phyloP scores from a whole-genome alignment of 2,797 vertebrate genomes.

The Danio kyathit region DNA sequence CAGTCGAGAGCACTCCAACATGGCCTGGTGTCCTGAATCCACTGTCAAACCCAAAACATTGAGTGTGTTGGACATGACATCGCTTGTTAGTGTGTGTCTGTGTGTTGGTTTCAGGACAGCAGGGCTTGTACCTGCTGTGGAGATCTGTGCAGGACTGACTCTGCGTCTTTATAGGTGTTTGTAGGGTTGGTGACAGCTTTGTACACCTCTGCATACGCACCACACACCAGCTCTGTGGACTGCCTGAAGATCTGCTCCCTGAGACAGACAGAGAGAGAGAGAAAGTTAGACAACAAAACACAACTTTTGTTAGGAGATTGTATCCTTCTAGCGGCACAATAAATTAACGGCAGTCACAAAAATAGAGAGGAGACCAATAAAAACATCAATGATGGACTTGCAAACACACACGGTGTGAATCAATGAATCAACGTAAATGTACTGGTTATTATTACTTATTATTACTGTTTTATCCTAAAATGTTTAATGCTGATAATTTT shows the following conservation, averaged over 20 bases:
- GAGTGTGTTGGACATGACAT: conserved; percentile 3
- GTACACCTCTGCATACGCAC: conserved; percentile 91
- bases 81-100: not conserved
- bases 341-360: too few relatives aligned
- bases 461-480: too few relatives aligned
- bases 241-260: conserved; percentile 96
- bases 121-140: conserved; percentile 93
- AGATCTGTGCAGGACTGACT: conserved; percentile 88
- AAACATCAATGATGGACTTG: too few relatives aligned
- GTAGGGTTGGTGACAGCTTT: conserved; percentile 85
- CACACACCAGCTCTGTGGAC: conserved; percentile 93
- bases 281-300: too few relatives aligned
- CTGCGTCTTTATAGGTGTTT: conserved; percentile 88
- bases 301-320: too few relatives aligned
- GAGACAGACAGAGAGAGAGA: conserved; percentile 42
- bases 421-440: too few relatives aligned
- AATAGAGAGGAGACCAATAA: too few relatives aligned
- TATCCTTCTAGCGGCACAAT: too few relatives aligned
- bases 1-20: conserved; percentile 28
- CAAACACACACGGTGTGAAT: too few relatives aligned
- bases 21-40: not conserved
- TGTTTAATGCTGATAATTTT: too few relatives aligned
- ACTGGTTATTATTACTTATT: too few relatives aligned
- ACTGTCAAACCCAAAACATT: not conserved
- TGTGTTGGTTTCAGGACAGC: conserved; percentile 81